Percentiles rank a stretch among this genome's conserved stretches.
Conservation (phyloP, 2,888 invertebrate genomes). For the Nymphalis polychloros region DNA sequence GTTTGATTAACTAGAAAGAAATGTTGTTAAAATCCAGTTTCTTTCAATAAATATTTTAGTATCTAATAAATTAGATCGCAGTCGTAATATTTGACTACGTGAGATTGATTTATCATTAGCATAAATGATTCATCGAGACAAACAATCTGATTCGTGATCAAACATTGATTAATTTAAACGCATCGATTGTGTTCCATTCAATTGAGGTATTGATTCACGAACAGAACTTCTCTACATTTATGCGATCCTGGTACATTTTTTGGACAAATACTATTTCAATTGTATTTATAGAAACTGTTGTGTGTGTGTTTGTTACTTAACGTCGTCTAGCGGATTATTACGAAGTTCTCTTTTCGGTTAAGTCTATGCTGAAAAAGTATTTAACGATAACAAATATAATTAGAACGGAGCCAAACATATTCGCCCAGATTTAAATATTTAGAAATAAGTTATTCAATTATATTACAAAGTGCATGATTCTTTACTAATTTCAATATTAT, state of each 20-base stretch:
- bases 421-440: too few species aligned
- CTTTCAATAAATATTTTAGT: too few species aligned
- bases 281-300: background rate
- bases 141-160: constrained; percentile 27
- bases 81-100: background rate
- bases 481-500: too few species aligned
- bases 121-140: constrained; percentile 25
- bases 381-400: too few species aligned
- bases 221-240: constrained; percentile 1
- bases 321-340: too few species aligned
- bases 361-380: too few species aligned
- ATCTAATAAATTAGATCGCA: background rate
- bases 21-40: too few species aligned
- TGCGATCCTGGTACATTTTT: background rate
- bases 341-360: too few species aligned
- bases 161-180: constrained; percentile 29
- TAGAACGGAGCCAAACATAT: too few species aligned
- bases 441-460: too few species aligned
- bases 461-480: too few species aligned
- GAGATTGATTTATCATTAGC: background rate
- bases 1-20: too few species aligned
- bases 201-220: constrained; percentile 16
- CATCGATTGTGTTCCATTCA: constrained; percentile 14
- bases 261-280: background rate
- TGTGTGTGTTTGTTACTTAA: background rate